Percentiles rank a stretch among this genome's conserved stretches.
Conservation (phyloP, 2,888 invertebrate genomes). For the Germaria angustata region DNA sequence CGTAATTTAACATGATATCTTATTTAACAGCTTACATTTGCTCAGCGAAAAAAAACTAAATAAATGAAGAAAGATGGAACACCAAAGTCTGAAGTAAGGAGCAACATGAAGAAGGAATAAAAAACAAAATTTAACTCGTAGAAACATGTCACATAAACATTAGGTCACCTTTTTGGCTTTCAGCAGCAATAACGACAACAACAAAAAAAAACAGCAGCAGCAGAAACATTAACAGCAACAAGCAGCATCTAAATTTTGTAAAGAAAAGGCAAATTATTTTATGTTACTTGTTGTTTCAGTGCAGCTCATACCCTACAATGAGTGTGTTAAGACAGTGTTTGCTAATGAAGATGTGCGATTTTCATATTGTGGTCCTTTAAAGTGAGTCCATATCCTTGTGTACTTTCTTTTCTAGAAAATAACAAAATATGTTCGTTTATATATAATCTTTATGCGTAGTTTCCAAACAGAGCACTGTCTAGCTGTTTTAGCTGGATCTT, state of each 20-base stretch:
- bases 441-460: no score
- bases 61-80: slow-evolving; percentile 34
- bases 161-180: slow-evolving; percentile 70
- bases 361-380: no score
- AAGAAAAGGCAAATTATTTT: slow-evolving; percentile 65
- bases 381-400: no score
- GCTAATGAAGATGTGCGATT: no score
- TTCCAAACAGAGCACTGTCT: no score
- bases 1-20: slow-evolving; percentile 72
- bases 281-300: slow-evolving; percentile 38
- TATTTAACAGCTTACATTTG: slow-evolving; percentile 68
- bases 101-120: slow-evolving; percentile 24
- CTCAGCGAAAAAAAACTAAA: slow-evolving; percentile 3
- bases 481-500: no score
- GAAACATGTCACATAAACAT: slow-evolving; percentile 71
- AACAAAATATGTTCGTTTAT: no score
- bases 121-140: slow-evolving; percentile 56
- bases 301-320: neutral
- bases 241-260: slow-evolving; percentile 53
- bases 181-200: slow-evolving; percentile 60
- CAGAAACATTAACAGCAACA: slow-evolving; percentile 24
- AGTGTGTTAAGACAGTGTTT: neutral
- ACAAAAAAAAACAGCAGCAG: slow-evolving; percentile 11
- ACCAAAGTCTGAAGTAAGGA: slow-evolving; percentile 42
- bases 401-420: no score